These are phyloP conservation scores for Cryptophagus acutangulus DNA, from an alignment of 2,888 invertebrate genomes.

Conservation along the genomic window DNA sequence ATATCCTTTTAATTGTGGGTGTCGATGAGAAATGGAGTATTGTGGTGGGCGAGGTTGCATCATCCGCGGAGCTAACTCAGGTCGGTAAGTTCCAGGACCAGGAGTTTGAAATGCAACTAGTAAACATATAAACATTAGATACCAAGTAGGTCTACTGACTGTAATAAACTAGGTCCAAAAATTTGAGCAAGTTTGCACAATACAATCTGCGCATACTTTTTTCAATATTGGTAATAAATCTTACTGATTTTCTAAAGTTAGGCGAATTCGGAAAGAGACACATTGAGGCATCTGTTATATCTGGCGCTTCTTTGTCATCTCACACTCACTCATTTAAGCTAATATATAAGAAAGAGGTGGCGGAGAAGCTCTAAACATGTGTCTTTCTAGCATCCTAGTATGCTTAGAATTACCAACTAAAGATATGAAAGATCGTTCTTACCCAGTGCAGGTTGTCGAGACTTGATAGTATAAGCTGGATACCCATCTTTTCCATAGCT, in stretches of 20 bases:
- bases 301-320: no score
- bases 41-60: constrained; percentile 55
- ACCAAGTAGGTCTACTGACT: background rate
- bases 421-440: constrained; percentile 13
- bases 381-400: no score
- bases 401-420: background rate
- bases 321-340: constrained; percentile 1
- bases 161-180: no score
- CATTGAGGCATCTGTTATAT: no score
- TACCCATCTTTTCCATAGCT: constrained; percentile 47
- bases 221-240: no score
- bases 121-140: constrained; percentile 10
- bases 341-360: no score
- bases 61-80: constrained; percentile 54
- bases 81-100: constrained; percentile 62
- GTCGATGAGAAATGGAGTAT: constrained; percentile 54
- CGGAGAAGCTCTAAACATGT: no score
- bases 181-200: no score
- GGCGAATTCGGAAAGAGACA: no score
- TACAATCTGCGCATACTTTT: no score
- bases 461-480: constrained; percentile 50
- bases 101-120: constrained; percentile 48
- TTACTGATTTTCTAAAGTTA: no score
- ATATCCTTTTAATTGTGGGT: constrained; percentile 30
- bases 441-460: constrained; percentile 37